These are phyloP conservation scores for Gallinago paraguaiae DNA, from an alignment of 2,113 vertebrate genomes.

Conservation along the genomic window DNA sequence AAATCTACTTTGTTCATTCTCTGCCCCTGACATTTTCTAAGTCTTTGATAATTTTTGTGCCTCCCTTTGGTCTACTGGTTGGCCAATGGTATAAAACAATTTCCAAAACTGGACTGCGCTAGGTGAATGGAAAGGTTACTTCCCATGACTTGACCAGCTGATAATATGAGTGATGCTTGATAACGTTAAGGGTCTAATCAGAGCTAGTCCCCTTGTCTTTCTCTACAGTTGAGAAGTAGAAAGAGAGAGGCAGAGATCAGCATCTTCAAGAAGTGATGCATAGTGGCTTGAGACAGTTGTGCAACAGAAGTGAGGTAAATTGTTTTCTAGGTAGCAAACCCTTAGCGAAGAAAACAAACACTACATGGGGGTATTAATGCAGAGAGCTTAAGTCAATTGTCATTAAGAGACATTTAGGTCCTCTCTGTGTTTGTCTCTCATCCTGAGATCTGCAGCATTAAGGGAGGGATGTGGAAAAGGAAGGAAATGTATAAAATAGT, in stretches of 20 bases:
- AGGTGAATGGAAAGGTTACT: neutral
- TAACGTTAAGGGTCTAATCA: neutral
- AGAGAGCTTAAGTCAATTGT: neutral
- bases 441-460: neutral
- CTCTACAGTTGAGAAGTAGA: neutral
- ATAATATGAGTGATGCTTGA: neutral
- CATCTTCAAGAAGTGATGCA: neutral
- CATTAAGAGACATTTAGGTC: neutral
- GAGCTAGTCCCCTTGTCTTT: neutral
- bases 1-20: neutral
- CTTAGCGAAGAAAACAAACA: neutral
- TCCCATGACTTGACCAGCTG: neutral
- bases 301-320: neutral
- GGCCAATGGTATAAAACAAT: neutral
- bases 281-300: neutral
- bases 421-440: neutral
- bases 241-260: neutral
- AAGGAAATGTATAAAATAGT: neutral
- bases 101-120: neutral
- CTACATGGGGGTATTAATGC: neutral
- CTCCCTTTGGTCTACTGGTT: neutral
- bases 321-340: neutral
- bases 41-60: neutral
- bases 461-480: neutral
- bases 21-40: neutral